phyloP scores from a whole-genome alignment of 2,113 vertebrate genomes.

The Sardina pilchardus region DNA sequence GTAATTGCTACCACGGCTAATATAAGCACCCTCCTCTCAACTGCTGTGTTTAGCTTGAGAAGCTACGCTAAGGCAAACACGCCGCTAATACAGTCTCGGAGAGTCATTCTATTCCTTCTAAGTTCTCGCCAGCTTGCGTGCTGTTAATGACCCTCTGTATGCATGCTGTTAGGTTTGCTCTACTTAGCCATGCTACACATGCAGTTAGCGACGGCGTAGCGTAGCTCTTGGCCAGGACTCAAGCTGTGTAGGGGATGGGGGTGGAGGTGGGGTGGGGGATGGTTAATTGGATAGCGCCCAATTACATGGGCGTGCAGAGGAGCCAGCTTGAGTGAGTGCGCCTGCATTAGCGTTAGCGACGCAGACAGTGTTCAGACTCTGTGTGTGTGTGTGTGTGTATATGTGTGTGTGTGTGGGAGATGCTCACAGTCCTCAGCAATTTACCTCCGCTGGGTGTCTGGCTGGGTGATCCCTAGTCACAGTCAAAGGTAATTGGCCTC shows the following conservation, averaged over 20 bases:
- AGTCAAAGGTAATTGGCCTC: constrained; percentile 34
- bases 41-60: neutral
- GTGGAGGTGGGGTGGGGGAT: neutral
- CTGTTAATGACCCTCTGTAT: neutral
- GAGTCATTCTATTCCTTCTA: neutral
- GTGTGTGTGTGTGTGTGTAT: constrained; percentile 26
- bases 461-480: neutral
- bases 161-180: constrained; percentile 1
- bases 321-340: constrained; percentile 3
- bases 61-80: neutral
- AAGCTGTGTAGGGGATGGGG: neutral
- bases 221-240: constrained; percentile 1
- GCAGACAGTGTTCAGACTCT: constrained; percentile 19
- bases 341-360: constrained; percentile 30
- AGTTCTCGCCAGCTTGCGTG: neutral
- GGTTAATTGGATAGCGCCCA: constrained; percentile 34
- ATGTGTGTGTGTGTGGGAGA: constrained; percentile 13
- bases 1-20: constrained; percentile 13
- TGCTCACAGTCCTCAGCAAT: constrained; percentile 57
- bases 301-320: constrained; percentile 32
- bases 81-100: neutral
- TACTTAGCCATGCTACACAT: neutral
- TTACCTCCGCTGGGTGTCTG: constrained; percentile 47
- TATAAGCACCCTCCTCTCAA: neutral
- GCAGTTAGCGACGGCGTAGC: neutral